Conservation (phyloP, 2,797 vertebrate genomes). For the Tachyglossus aculeatus region DNA sequence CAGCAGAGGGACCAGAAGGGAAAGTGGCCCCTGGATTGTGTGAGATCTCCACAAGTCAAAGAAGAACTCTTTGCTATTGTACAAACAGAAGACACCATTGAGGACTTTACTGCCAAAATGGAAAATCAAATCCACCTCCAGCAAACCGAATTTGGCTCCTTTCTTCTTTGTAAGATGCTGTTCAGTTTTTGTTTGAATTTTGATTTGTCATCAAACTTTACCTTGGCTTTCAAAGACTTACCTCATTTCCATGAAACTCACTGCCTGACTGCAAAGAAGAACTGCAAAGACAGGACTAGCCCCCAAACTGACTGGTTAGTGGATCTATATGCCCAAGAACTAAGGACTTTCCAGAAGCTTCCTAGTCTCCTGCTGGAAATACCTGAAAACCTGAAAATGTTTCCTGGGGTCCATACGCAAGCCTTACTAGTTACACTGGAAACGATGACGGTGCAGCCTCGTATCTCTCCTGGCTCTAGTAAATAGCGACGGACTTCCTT, state of each 20-base stretch:
- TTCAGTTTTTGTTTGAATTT: slow-evolving; percentile 76
- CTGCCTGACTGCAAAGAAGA: slow-evolving; percentile 38
- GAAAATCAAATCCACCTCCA: slow-evolving; percentile 62
- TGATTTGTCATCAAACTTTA: slow-evolving; percentile 72
- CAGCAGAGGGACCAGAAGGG: slow-evolving; percentile 76
- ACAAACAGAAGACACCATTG: slow-evolving; percentile 62
- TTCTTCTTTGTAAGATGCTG: slow-evolving; percentile 76
- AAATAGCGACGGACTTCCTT: slow-evolving; percentile 3
- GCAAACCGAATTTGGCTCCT: slow-evolving; percentile 69
- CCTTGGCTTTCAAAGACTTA: slow-evolving; percentile 53
- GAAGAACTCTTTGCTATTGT: slow-evolving; percentile 81
- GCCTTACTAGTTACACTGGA: slow-evolving; percentile 81
- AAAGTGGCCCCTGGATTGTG: slow-evolving; percentile 81
- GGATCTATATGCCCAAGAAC: slow-evolving; percentile 77
- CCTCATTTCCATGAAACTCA: slow-evolving; percentile 51
- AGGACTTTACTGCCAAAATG: slow-evolving; percentile 56
- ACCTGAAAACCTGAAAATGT: slow-evolving; percentile 66
- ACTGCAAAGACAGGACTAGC: slow-evolving; percentile 55
- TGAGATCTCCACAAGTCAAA: slow-evolving; percentile 68
- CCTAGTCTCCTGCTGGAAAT: slow-evolving; percentile 73
- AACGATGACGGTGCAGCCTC: slow-evolving; percentile 63
- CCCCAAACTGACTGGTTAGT: slow-evolving; percentile 78
- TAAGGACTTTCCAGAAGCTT: slow-evolving; percentile 81
- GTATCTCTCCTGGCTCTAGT: slow-evolving; percentile 29
- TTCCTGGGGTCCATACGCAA: slow-evolving; percentile 75